These are phyloP conservation scores for Lanius ludovicianus DNA, from an alignment of 2,113 vertebrate species.

Conservation along the genomic window DNA sequence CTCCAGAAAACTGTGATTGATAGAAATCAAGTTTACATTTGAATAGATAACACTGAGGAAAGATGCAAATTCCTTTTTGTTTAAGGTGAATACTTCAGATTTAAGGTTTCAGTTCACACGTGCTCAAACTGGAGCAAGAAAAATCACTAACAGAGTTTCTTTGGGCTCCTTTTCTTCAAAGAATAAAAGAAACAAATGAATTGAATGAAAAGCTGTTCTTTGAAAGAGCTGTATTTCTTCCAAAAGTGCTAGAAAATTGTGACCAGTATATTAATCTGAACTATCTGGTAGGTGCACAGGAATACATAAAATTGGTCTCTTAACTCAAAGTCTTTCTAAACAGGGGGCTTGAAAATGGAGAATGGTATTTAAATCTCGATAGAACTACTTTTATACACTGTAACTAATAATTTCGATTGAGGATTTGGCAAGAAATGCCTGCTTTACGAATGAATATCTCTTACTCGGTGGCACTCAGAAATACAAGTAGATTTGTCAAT, in stretches of 20 bases:
- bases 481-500: slow-evolving; percentile 23
- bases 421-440: slow-evolving; percentile 2
- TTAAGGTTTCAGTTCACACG: not conserved
- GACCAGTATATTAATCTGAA: not conserved
- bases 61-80: not conserved
- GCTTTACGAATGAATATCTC: not conserved
- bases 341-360: not conserved
- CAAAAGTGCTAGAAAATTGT: not conserved
- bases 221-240: not conserved
- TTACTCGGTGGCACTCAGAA: not conserved
- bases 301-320: not conserved
- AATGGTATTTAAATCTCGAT: not conserved
- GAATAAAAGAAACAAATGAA: not conserved
- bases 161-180: not conserved
- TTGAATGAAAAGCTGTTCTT: not conserved
- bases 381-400: slow-evolving; percentile 1
- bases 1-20: not conserved
- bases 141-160: not conserved
- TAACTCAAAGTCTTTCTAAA: not conserved
- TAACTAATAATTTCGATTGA: not conserved
- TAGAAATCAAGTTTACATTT: not conserved
- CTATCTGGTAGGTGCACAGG: not conserved
- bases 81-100: not conserved
- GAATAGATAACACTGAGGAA: not conserved
- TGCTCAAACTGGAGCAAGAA: not conserved